These are phyloP conservation scores for Todiramphus saurophagus DNA, from an alignment of 2,113 vertebrate species.

Conservation along the genomic window DNA sequence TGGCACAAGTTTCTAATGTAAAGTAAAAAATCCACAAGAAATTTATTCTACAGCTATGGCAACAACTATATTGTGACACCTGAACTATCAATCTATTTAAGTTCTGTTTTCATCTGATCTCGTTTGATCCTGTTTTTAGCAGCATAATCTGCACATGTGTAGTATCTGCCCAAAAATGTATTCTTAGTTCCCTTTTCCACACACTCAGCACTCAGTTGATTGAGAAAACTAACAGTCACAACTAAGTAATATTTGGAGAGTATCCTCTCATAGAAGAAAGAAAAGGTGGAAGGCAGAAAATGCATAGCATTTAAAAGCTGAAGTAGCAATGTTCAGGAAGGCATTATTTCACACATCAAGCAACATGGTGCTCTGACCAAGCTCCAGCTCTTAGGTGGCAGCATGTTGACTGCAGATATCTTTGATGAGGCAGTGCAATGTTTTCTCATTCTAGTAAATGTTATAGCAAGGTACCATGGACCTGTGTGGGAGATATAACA, in stretches of 20 bases:
- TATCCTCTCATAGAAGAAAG: background rate
- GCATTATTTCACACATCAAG: background rate
- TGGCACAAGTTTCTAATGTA: slow-evolving; percentile 58
- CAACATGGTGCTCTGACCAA: background rate
- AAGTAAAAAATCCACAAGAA: slow-evolving; percentile 64
- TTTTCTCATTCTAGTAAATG: background rate
- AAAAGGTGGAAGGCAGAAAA: background rate
- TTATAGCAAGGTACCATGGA: background rate
- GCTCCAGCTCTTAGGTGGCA: background rate
- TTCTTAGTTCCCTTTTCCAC: background rate
- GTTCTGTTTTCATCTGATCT: slow-evolving; percentile 23
- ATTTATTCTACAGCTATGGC: slow-evolving; percentile 65
- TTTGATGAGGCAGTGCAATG: background rate
- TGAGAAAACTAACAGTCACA: slow-evolving; percentile 7
- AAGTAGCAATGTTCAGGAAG: background rate
- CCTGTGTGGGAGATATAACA: background rate
- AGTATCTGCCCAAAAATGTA: slow-evolving; percentile 25
- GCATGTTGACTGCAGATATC: background rate
- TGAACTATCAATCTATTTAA: slow-evolving; percentile 10
- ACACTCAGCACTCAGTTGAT: background rate
- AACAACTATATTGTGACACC: slow-evolving; percentile 35
- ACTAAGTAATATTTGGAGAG: background rate
- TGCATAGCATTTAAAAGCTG: background rate
- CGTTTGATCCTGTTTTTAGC: slow-evolving; percentile 8
- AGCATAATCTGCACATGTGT: background rate